Evolutionary conservation across 2,113 vertebrate species (phyloP).

Genomic region (Prochilodus magdalenae): DNA sequence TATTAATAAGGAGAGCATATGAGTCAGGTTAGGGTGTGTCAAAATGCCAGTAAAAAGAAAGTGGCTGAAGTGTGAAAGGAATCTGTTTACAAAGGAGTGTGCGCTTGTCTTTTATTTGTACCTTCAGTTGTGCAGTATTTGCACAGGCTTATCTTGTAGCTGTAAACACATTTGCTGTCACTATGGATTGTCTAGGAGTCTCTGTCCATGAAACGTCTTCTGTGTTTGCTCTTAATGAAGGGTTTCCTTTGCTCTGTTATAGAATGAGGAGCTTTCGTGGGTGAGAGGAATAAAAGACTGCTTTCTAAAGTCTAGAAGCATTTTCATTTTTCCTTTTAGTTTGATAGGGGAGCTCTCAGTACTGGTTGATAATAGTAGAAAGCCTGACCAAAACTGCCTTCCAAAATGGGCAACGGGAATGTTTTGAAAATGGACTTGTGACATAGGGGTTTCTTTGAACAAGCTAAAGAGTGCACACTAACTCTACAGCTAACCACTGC

Average conservation of each 20-base stretch:
- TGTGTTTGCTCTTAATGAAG: background rate
- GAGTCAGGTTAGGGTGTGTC: conserved; percentile 33
- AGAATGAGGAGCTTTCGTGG: background rate
- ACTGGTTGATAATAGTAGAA: background rate
- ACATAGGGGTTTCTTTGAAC: no score
- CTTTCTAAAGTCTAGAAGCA: background rate
- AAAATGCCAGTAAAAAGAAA: conserved; percentile 23
- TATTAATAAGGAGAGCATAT: conserved; percentile 24
- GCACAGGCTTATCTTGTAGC: conserved; percentile 30
- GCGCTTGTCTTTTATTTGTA: background rate
- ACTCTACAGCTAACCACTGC: no score
- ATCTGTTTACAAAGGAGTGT: conserved; percentile 30
- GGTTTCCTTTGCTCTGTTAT: background rate
- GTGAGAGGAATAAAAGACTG: background rate
- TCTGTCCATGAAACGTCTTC: conserved; percentile 18
- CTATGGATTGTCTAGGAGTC: conserved; percentile 27
- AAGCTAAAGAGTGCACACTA: no score
- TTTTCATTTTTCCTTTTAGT: conserved; percentile 2
- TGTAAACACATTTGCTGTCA: conserved; percentile 41
- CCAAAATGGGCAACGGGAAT: no score
- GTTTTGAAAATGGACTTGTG: no score
- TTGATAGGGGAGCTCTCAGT: background rate
- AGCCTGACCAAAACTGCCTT: no score
- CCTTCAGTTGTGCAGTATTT: conserved; percentile 36
- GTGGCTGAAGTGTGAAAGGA: background rate